Base-by-base conservation (phyloP, 2,113 vertebrate genomes). In the Capreolus pygargus region DNA sequence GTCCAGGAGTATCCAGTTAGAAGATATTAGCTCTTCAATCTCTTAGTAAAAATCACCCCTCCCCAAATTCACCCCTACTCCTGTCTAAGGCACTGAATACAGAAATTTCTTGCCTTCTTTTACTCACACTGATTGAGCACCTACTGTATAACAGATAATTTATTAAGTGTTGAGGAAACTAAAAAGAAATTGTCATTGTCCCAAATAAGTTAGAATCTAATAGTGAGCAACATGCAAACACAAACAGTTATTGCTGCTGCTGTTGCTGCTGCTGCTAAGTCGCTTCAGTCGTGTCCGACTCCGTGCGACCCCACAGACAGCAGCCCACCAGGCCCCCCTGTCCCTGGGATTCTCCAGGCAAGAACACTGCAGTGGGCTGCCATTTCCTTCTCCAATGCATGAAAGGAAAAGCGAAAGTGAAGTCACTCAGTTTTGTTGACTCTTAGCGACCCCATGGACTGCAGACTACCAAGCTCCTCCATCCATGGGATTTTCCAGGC, bases 201-300 rank as follows among this genome's bases (percentile, higher is more conserved):
- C 76, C 39, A 64, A 91, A 86, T 52, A 86, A 86, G 33, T 86
- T 47, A 86, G 2, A n/a, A 17, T 81, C 36, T 67, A 79, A 92
- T 45, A 39, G 19, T 92, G 36, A 64, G 84, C 45, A 91, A 91
- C 23, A 81, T 36, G 82, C 8, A 87, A 95, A 91, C 6, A 91
- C 4, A 79, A 67, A 89, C 50, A 79, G 57, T 60, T 76, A 76
- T 17, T 36, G 1, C 64, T 9, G 1, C 33, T 64, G 61, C 60
- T 64, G 61, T 3, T 54, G 52, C 52, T 54, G 54, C 6, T 67
- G 61, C 30, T 64, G 61, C 30, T 64, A 0, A n/a, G 64, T 19
- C 7, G 0, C 64, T 10, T 67, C 2, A 36, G 33, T 67, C 33
- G 0, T 19, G 33, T n/a, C 16, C 0, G 4, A n/a, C 33, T n/a